phyloP scores from a whole-genome alignment of 2,797 vertebrate genomes.

The Coccyzus lansbergi region DNA sequence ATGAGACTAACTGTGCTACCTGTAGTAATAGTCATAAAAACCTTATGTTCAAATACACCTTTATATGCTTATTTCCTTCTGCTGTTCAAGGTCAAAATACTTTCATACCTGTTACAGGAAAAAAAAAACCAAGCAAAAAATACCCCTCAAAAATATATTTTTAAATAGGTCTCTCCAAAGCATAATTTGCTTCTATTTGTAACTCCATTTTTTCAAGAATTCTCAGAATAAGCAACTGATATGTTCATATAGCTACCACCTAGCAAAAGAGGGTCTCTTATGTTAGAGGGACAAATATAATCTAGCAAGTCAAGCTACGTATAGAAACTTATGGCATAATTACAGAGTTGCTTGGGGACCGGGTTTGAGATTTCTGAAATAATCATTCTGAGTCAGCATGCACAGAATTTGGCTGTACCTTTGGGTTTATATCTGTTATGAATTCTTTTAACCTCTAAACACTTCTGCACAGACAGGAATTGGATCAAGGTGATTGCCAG shows the following conservation, averaged over 20 bases:
- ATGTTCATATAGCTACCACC: background rate
- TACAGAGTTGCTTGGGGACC: fast-evolving
- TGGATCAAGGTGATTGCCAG: background rate
- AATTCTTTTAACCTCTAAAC: background rate
- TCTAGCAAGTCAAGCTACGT: background rate
- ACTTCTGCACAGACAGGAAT: background rate
- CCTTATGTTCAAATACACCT: background rate
- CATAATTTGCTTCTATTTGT: background rate
- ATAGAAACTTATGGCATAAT: background rate
- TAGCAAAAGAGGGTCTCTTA: background rate
- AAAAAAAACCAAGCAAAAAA: background rate
- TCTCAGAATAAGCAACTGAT: background rate
- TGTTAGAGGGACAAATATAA: background rate
- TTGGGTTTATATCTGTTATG: background rate
- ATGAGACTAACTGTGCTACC: background rate
- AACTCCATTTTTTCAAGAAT: background rate
- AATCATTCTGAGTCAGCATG: background rate
- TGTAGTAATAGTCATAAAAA: background rate
- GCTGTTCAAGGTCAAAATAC: background rate
- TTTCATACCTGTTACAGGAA: background rate
- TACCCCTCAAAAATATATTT: background rate
- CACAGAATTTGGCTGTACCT: background rate
- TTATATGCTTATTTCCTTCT: background rate
- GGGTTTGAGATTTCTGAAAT: background rate
- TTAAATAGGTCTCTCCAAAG: background rate